Evolutionary conservation across 1,140 invertebrate genomes (phyloP).

Genomic region (Ruditapes philippinarum): DNA sequence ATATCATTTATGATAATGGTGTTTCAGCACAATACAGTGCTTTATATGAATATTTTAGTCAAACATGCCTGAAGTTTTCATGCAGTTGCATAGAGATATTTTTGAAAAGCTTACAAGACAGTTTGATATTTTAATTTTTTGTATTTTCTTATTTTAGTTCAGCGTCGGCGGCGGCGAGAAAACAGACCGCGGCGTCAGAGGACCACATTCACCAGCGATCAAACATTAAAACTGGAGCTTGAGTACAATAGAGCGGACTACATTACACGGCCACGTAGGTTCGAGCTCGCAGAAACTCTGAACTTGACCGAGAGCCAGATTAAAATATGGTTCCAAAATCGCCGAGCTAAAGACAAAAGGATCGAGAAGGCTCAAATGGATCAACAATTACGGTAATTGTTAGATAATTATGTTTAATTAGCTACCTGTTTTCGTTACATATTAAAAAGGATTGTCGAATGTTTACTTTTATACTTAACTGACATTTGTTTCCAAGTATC

Average conservation of each 20-base stretch:
- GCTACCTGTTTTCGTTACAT: no score
- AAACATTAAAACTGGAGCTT: constrained; percentile 95
- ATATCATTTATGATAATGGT: no score
- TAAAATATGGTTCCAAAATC: constrained; percentile 95
- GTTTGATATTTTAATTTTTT: no score
- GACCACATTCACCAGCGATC: constrained; percentile 97
- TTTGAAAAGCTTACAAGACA: no score
- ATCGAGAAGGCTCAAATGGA: constrained; percentile 98
- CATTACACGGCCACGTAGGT: constrained; percentile 93
- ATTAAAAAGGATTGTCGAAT: no score
- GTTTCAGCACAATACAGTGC: no score
- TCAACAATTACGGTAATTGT: constrained; percentile 94
- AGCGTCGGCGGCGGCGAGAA: constrained; percentile 94
- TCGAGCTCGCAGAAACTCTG: constrained; percentile 94
- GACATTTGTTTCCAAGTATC: no score
- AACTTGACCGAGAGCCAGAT: constrained; percentile 93
- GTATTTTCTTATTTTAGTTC: constrained; percentile 89
- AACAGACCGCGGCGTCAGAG: constrained; percentile 94
- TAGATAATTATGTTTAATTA: no score
- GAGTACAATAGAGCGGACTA: constrained; percentile 97
- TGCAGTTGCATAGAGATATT: no score
- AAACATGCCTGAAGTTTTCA: no score
- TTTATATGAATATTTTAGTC: no score
- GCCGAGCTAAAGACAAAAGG: constrained; percentile 97
- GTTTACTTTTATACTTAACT: no score